A percentile compares a stretch with the other conserved stretches of the same genome.
Conservation (phyloP, 2,797 vertebrate species). For the Chelonia mydas region DNA sequence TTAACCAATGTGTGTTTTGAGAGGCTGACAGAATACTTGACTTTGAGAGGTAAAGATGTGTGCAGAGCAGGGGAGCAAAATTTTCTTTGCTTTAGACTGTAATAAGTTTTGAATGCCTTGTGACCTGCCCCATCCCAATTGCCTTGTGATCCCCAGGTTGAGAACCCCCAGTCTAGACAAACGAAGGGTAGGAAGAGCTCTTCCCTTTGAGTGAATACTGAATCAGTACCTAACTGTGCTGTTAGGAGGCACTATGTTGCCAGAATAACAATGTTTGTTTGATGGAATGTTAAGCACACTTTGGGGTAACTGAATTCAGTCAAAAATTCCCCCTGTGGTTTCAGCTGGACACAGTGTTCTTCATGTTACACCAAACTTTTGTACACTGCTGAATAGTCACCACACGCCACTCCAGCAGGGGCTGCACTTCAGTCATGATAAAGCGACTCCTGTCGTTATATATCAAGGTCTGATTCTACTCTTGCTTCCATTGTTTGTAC, state of each 20-base stretch:
- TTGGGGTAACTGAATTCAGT: not conserved
- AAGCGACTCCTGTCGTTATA: not conserved
- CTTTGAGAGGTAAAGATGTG: not conserved
- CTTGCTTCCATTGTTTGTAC: not conserved
- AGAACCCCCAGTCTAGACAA: not conserved
- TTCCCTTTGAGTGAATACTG: not conserved
- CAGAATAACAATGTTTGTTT: not conserved
- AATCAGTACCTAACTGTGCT: not conserved
- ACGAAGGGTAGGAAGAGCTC: not conserved
- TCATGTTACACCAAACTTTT: not conserved
- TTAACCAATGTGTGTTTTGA: not conserved
- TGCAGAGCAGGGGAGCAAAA: not conserved
- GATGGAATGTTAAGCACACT: not conserved
- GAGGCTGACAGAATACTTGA: not conserved
- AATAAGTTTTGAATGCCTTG: constrained; percentile 20
- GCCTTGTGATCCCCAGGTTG: not conserved
- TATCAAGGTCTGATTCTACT: not conserved
- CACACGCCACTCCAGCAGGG: not conserved
- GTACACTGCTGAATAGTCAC: not conserved
- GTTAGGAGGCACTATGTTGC: not conserved
- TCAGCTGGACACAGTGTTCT: not conserved
- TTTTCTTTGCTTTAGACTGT: not conserved
- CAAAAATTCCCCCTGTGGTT: not conserved
- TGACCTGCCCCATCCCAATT: constrained; percentile 2
- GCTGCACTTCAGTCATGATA: not conserved